Evolutionary conservation across 2,113 vertebrate species (phyloP).

Genomic region (Channa argus): DNA sequence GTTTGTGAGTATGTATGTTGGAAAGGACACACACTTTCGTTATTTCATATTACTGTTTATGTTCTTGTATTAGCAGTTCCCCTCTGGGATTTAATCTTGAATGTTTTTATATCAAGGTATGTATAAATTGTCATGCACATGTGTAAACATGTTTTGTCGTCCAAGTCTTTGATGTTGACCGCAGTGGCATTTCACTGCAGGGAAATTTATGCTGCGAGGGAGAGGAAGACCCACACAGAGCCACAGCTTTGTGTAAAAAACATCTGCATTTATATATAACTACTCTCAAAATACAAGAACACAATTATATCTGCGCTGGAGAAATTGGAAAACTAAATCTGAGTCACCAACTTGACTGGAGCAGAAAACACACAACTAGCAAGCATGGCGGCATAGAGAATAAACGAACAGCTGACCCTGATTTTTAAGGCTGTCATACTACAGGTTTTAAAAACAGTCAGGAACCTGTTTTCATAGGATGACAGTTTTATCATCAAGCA

Average conservation of each 20-base stretch:
- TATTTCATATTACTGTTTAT: constrained; percentile 59
- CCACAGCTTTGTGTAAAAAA: constrained; percentile 63
- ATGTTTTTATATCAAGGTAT: constrained; percentile 17
- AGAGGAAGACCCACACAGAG: constrained; percentile 42
- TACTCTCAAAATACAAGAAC: constrained; percentile 46
- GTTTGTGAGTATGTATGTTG: constrained; percentile 18
- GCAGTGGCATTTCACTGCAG: constrained; percentile 51
- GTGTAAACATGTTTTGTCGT: constrained; percentile 59
- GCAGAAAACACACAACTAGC: background rate
- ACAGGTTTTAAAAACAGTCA: constrained; percentile 52
- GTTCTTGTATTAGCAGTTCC: constrained; percentile 26
- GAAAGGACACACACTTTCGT: constrained; percentile 26
- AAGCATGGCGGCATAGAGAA: background rate
- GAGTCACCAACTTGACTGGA: background rate
- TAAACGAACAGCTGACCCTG: constrained; percentile 31
- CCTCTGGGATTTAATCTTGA: too few species aligned
- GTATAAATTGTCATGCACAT: constrained; percentile 63
- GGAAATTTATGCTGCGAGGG: constrained; percentile 31
- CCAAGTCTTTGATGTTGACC: constrained; percentile 72
- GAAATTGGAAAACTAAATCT: constrained; percentile 39
- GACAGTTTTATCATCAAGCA: constrained; percentile 49
- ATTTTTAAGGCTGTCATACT: constrained; percentile 41
- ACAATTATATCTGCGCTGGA: constrained; percentile 44
- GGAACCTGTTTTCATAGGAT: constrained; percentile 47
- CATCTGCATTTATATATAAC: constrained; percentile 66